Conservation (phyloP, 2,113 vertebrate genomes). For the Siniperca chuatsi region DNA sequence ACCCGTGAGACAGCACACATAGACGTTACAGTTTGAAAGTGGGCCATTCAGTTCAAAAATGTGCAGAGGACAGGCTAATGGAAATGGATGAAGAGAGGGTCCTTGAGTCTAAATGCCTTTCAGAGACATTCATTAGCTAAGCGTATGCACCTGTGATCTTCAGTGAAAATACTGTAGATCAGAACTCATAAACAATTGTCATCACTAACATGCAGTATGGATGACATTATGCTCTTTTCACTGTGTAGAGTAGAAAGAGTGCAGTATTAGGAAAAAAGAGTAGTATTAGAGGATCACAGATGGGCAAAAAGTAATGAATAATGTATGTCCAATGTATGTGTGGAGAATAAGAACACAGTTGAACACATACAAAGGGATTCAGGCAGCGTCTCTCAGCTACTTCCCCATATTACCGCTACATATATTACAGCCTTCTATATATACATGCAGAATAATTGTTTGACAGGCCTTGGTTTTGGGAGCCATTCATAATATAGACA, state of each 20-base stretch:
- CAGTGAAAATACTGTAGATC: slow-evolving; percentile 8
- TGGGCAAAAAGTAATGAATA: slow-evolving; percentile 27
- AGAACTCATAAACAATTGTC: slow-evolving; percentile 4
- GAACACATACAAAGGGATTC: neutral
- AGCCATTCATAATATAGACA: too few species aligned
- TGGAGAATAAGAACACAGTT: slow-evolving; percentile 14
- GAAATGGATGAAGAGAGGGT: neutral
- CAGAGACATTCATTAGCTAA: slow-evolving; percentile 17
- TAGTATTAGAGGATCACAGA: slow-evolving; percentile 23
- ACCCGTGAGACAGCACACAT: neutral
- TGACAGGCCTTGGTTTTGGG: too few species aligned
- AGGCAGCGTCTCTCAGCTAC: neutral
- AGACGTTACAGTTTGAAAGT: neutral
- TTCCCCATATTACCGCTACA: too few species aligned
- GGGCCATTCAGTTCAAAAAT: neutral
- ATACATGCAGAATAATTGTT: neutral
- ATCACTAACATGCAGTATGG: slow-evolving; percentile 4
- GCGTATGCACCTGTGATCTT: neutral
- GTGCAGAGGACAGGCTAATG: neutral
- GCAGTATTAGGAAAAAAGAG: slow-evolving; percentile 7
- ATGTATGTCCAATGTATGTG: slow-evolving; percentile 31
- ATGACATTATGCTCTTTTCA: slow-evolving; percentile 11
- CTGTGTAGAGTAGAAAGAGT: neutral
- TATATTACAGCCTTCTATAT: neutral
- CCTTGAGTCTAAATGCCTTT: slow-evolving; percentile 16